Evolutionary conservation across 2,797 vertebrate species (phyloP).

Genomic region (Microcaecilia unicolor): DNA sequence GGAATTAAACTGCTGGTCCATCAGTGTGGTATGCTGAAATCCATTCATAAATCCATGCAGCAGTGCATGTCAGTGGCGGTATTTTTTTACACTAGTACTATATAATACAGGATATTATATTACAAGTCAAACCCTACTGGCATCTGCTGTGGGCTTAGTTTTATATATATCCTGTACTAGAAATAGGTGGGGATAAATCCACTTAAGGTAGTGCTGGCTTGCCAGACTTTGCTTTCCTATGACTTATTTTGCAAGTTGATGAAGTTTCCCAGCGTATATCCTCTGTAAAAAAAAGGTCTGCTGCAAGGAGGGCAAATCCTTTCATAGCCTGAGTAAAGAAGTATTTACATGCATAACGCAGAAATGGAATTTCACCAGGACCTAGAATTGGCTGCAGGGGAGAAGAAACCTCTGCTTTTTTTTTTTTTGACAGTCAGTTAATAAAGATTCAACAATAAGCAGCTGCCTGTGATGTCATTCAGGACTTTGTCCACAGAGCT

Average conservation of each 20-base stretch:
- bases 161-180: too few relatives aligned
- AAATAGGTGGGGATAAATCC: slow-evolving; percentile 16
- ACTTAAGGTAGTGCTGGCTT: fast-evolving
- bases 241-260: not conserved
- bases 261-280: slow-evolving; percentile 18
- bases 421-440: slow-evolving; percentile 71
- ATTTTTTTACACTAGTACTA: too few relatives aligned
- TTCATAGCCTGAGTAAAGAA: slow-evolving; percentile 35
- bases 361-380: slow-evolving; percentile 31
- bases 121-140: too few relatives aligned
- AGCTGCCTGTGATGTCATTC: slow-evolving; percentile 89
- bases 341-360: slow-evolving; percentile 31
- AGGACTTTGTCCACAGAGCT: slow-evolving; percentile 72
- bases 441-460: slow-evolving; percentile 83
- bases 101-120: too few relatives aligned
- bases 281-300: slow-evolving; percentile 25
- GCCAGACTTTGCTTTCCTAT: not conserved
- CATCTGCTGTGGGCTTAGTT: too few relatives aligned
- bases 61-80: too few relatives aligned
- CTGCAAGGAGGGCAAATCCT: slow-evolving; percentile 20
- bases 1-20: too few relatives aligned
- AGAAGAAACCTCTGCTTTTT: slow-evolving; percentile 46
- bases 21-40: too few relatives aligned
- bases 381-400: slow-evolving; percentile 43
- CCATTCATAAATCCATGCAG: too few relatives aligned